Evolutionary conservation across 2,888 invertebrate species (phyloP), one percentile per base, ranked within the genome.

Genomic region (Acleris cristana): DNA sequence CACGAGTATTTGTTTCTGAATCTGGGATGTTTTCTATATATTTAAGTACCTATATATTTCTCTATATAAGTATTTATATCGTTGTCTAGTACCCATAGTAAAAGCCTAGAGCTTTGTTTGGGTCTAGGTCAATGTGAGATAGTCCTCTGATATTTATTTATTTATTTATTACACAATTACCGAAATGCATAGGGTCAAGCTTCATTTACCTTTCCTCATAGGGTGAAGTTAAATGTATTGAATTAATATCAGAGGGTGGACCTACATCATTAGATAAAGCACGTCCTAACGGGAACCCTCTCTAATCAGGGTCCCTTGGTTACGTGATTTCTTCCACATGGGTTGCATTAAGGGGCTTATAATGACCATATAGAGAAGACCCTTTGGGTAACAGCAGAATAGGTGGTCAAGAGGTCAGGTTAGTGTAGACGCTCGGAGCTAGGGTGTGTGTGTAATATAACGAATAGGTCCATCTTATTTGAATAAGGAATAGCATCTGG

Each of bases 401-500:
- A 26, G 51, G 19, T n/a, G 34, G 44, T 30, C 14, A 26, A 40
- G 54, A 69, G 74, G 64, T 77, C 76, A 72, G 54, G 53, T 66
- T 63, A 57, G 62, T 70, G 65, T 75, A 72, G 76, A 69, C 72
- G 64, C 45, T 72, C 69, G 68, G 71, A 70, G 70, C 72, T 61
- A 77, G 80, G 81, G 79, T 77, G 78, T 61, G 70, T 77, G 78
- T 63, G 70, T 67, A 71, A 74, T 71, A 75, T 75, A 62, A 34
- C 49, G 74, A 75, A 52, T 52, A 45, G 73, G 77, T 73, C 78
- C 73, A 79, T 80, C 79, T 80, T 74, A 83, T 85, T 83, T 84
- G 81, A 83, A 81, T 84, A 83, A 79, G 77, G 73, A 80, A 82
- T 83, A 81, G 74, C 73, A 72, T 72, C 68, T 70, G 67, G 53